A percentile compares a stretch with the other conserved stretches of the same genome.
Conservation (phyloP, 2,888 invertebrate species). For the Pachymerium ferrugineum region DNA sequence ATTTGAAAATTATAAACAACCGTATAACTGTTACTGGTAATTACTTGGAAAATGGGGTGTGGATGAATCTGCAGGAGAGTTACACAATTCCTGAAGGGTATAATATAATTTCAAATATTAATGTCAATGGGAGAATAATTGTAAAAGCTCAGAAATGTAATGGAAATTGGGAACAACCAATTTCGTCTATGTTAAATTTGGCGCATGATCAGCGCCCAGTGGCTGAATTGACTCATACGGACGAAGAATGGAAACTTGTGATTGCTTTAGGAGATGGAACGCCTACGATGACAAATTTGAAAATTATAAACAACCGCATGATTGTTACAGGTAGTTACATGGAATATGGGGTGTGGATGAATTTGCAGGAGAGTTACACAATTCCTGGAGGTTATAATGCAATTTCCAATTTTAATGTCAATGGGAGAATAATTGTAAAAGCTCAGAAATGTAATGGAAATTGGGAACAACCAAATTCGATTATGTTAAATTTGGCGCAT, state of each 20-base stretch:
- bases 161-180: neutral
- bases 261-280: too few relatives aligned
- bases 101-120: neutral
- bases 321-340: conserved; percentile 1
- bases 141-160: neutral
- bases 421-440: neutral
- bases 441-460: neutral
- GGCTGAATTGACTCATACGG: too few relatives aligned
- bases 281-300: too few relatives aligned
- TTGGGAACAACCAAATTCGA: neutral
- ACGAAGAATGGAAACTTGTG: too few relatives aligned
- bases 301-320: too few relatives aligned
- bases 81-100: neutral
- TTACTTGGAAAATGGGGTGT: neutral
- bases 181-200: too few relatives aligned
- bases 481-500: too few relatives aligned
- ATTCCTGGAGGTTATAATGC: neutral
- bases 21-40: neutral
- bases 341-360: neutral
- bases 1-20: too few relatives aligned
- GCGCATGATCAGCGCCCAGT: too few relatives aligned
- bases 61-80: neutral
- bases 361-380: neutral
- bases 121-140: neutral
- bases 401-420: neutral